A percentile compares a stretch with the other conserved stretches of the same genome.
These are phyloP conservation scores for Drosophila rellima DNA, from an alignment of 2,888 invertebrate genomes.

Conservation along the genomic window DNA sequence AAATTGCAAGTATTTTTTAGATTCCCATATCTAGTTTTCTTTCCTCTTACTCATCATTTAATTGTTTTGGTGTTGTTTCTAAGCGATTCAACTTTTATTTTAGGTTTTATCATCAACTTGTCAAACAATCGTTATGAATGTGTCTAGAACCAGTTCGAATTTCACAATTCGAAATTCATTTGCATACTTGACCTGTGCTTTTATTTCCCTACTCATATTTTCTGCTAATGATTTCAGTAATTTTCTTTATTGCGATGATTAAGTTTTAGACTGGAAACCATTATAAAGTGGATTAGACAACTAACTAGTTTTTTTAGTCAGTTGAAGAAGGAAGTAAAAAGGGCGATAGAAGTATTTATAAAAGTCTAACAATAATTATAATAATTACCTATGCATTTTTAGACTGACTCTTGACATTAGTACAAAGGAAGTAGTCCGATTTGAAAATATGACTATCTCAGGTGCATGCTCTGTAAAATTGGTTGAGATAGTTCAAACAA, in stretches of 20 bases:
- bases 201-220: constrained; percentile 30
- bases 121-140: background rate
- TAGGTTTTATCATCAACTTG: background rate
- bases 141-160: constrained; percentile 28
- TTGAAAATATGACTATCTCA: too few relatives aligned
- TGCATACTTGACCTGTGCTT: constrained; percentile 43
- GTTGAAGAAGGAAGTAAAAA: constrained; percentile 1
- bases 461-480: too few relatives aligned
- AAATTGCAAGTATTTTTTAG: background rate
- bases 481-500: too few relatives aligned
- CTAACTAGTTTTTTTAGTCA: background rate
- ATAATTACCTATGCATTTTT: background rate
- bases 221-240: constrained; percentile 15
- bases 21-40: constrained; percentile 5
- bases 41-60: constrained; percentile 12
- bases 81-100: constrained; percentile 10
- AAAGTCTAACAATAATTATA: background rate
- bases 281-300: background rate
- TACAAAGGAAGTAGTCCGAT: too few relatives aligned
- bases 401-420: background rate
- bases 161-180: constrained; percentile 31
- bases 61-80: constrained; percentile 9
- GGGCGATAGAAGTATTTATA: background rate
- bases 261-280: background rate
- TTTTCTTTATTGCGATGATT: constrained; percentile 34